Conservation (phyloP, 2,888 invertebrate genomes). For the Dione vanillae region DNA sequence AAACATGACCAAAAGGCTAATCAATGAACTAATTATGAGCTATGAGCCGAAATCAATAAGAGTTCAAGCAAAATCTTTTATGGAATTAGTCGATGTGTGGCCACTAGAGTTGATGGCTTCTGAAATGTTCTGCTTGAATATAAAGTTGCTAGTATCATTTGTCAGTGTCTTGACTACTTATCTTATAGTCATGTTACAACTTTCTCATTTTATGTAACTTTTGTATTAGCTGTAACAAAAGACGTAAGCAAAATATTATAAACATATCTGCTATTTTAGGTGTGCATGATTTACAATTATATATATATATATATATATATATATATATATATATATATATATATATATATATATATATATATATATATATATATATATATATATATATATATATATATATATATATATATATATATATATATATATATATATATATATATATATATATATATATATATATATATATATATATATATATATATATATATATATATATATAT, state of each 20-base stretch:
- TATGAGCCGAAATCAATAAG: conserved; percentile 63
- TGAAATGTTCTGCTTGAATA: conserved; percentile 69
- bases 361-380: too few species aligned
- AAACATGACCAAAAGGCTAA: conserved; percentile 58
- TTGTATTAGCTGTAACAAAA: not conserved
- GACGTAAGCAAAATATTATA: not conserved
- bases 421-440: too few species aligned
- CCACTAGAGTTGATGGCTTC: conserved; percentile 53
- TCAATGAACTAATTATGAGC: conserved; percentile 69
- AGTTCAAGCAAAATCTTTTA: conserved; percentile 67
- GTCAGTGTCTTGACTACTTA: conserved; percentile 71
- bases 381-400: too few species aligned
- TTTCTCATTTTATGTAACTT: conserved; percentile 61
- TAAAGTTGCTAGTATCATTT: conserved; percentile 67
- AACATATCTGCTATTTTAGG: not conserved
- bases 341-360: too few species aligned
- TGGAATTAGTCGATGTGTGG: conserved; percentile 68
- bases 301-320: too few species aligned
- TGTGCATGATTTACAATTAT: not conserved
- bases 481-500: too few species aligned
- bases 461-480: too few species aligned
- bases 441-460: too few species aligned
- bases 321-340: too few species aligned
- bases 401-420: too few species aligned
- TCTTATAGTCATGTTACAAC: conserved; percentile 70